phyloP scores from a whole-genome alignment of 2,888 invertebrate genomes.

The Drosophila nigritarsus region DNA sequence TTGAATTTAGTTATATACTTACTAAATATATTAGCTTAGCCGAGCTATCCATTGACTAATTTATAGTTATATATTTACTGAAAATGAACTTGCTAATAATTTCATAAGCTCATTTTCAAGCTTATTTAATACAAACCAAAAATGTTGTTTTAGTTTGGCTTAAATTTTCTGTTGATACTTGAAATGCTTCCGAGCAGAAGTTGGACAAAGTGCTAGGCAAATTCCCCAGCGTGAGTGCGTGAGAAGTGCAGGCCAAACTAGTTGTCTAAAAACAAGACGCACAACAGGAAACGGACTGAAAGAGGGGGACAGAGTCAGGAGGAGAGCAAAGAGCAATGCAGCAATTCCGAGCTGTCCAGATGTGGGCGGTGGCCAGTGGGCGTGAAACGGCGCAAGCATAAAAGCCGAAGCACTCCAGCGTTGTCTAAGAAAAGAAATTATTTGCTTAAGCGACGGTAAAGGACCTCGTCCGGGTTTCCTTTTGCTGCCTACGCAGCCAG shows the following conservation, averaged over 20 bases:
- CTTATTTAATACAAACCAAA: neutral
- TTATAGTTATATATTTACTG: neutral
- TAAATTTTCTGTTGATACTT: conserved; percentile 17
- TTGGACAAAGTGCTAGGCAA: conserved; percentile 58
- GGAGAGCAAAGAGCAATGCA: conserved; percentile 18
- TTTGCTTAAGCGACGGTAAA: conserved; percentile 77
- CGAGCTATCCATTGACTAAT: neutral
- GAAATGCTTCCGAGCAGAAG: conserved; percentile 21
- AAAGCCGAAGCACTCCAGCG: conserved; percentile 47
- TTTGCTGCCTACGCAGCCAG: conserved; percentile 41
- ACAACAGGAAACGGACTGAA: conserved; percentile 61
- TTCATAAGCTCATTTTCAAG: neutral
- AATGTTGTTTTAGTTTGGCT: neutral
- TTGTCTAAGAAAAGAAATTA: conserved; percentile 73
- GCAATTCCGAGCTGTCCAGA: conserved; percentile 26
- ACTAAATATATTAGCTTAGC: neutral
- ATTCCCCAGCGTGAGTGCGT: conserved; percentile 60
- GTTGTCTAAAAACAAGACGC: conserved; percentile 62
- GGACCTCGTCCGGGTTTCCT: conserved; percentile 60
- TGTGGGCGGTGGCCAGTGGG: conserved; percentile 25
- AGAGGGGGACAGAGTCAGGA: neutral
- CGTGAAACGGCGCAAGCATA: conserved; percentile 53
- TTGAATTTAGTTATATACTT: neutral
- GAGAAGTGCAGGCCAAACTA: conserved; percentile 75
- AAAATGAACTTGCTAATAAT: neutral